Conservation (phyloP, 1,140 invertebrate genomes). For the Papilio machaon region DNA sequence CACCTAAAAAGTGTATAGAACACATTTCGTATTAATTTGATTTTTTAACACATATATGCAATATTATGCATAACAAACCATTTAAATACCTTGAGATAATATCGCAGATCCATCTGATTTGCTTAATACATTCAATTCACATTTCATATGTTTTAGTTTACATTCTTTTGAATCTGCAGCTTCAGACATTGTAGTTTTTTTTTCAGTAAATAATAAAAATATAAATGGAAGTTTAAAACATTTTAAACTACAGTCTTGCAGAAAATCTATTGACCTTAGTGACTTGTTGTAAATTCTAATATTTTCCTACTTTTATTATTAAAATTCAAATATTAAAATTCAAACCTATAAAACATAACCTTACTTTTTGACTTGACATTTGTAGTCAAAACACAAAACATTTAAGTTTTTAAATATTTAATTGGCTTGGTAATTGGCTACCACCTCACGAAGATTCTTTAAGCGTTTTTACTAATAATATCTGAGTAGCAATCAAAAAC, state of each 20-base stretch:
- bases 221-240: neutral
- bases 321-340: neutral
- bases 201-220: neutral
- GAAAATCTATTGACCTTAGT: neutral
- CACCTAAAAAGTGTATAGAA: slow-evolving; percentile 82
- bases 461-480: no score
- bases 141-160: slow-evolving; percentile 82
- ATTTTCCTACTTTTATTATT: no score
- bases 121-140: slow-evolving; percentile 86
- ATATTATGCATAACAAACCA: no score
- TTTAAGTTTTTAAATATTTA: no score
- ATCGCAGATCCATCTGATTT: slow-evolving; percentile 89
- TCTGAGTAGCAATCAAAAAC: no score
- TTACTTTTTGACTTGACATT: slow-evolving; percentile 12
- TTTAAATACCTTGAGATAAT: slow-evolving; percentile 85
- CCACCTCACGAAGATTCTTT: no score
- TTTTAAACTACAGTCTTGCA: neutral
- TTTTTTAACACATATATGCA: neutral
- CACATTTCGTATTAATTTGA: neutral
- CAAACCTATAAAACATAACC: slow-evolving; percentile 15
- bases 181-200: slow-evolving; percentile 52
- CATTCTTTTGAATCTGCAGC: slow-evolving; percentile 61
- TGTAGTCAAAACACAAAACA: neutral
- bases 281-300: neutral
- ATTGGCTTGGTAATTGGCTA: neutral